Evolutionary conservation across 2,888 invertebrate species (phyloP).

Genomic region (Drosophila tanythrix): DNA sequence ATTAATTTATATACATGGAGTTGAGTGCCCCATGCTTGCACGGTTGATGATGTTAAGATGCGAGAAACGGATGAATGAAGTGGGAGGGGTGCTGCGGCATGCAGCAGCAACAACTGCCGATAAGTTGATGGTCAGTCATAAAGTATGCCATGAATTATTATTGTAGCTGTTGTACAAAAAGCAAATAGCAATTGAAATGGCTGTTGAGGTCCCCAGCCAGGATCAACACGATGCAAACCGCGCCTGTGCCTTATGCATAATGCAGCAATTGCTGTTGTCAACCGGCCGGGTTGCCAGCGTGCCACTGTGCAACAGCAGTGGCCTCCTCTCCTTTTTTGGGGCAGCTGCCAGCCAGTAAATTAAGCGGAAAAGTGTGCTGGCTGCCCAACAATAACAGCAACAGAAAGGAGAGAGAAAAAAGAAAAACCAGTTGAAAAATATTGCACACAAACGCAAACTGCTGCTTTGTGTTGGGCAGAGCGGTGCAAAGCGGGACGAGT

Average conservation of each 20-base stretch:
- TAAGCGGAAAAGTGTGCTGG: constrained; percentile 80
- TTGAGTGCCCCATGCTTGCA: constrained; percentile 5
- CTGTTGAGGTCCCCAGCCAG: constrained; percentile 18
- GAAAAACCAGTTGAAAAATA: constrained; percentile 19
- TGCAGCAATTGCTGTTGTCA: constrained; percentile 79
- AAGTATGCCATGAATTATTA: constrained; percentile 74
- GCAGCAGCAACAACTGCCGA: constrained; percentile 47
- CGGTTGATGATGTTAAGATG: constrained; percentile 3
- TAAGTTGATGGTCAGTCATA: constrained; percentile 72
- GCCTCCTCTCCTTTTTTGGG: constrained; percentile 30
- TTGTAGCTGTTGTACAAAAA: constrained; percentile 33
- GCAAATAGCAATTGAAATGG: constrained; percentile 54
- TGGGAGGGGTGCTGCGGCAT: background rate
- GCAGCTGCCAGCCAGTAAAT: constrained; percentile 78
- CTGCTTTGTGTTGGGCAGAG: constrained; percentile 2
- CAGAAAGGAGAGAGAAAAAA: constrained; percentile 24
- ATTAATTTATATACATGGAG: constrained; percentile 62
- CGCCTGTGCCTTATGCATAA: constrained; percentile 59
- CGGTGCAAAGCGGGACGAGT: background rate
- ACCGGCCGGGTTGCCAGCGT: constrained; percentile 38
- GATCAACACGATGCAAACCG: constrained; percentile 24
- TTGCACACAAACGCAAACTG: constrained; percentile 30
- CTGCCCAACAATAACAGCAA: constrained; percentile 53
- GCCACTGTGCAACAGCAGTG: constrained; percentile 8
- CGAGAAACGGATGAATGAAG: constrained; percentile 5